Evolutionary conservation across 1,140 invertebrate genomes (phyloP).

Genomic region (Aphidius ervi): DNA sequence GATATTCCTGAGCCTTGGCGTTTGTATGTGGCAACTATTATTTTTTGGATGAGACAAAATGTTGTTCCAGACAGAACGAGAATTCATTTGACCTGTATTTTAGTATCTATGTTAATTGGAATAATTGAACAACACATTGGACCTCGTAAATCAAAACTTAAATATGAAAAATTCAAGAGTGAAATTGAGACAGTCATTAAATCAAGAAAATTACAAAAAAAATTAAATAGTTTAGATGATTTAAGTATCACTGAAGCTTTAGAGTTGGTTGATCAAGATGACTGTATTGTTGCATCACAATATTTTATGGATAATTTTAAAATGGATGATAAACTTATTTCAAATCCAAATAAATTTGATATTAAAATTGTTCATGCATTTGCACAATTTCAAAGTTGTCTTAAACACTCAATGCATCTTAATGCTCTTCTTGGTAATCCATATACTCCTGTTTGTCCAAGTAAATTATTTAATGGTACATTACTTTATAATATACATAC

Average conservation of each 20-base stretch:
- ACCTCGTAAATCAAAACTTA: constrained; percentile 25
- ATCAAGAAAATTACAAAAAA: constrained; percentile 1
- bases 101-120: constrained; percentile 60
- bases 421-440: constrained; percentile 63
- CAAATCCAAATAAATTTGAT: constrained; percentile 60
- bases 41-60: constrained; percentile 64
- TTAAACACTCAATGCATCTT: constrained; percentile 59
- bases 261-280: constrained; percentile 48
- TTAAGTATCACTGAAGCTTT: constrained; percentile 7
- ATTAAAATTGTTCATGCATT: constrained; percentile 62
- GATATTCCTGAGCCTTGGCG: constrained; percentile 59
- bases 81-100: constrained; percentile 58
- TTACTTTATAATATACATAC: constrained; percentile 69
- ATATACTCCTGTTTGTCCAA: constrained; percentile 53
- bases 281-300: constrained; percentile 59
- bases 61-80: constrained; percentile 45
- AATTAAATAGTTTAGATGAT: background rate
- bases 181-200: constrained; percentile 4
- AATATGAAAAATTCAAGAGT: constrained; percentile 33
- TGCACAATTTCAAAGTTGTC: constrained; percentile 68
- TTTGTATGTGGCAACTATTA: constrained; percentile 60
- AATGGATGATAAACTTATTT: constrained; percentile 57
- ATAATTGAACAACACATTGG: constrained; percentile 59
- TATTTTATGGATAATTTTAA: constrained; percentile 63
- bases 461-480: constrained; percentile 65